Conservation (phyloP, 2,888 invertebrate genomes). For the Himalopsyche tibetana region DNA sequence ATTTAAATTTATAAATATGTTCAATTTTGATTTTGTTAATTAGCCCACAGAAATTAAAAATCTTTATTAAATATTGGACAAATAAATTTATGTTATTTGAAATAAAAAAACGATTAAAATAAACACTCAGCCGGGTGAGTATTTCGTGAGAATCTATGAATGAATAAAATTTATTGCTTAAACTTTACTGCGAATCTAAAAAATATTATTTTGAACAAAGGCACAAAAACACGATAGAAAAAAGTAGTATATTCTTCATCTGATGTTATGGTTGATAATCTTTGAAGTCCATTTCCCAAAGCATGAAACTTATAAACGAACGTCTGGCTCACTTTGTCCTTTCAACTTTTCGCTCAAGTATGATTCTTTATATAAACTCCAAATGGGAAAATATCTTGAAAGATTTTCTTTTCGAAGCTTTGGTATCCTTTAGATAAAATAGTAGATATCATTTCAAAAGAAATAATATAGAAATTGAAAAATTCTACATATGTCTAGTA, state of each 20-base stretch:
- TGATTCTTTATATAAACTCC: slow-evolving; percentile 31
- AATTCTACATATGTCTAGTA: too few relatives aligned
- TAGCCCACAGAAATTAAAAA: too few relatives aligned
- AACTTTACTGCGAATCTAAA: too few relatives aligned
- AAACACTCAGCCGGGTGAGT: too few relatives aligned
- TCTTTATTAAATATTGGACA: too few relatives aligned
- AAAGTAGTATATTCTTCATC: background rate
- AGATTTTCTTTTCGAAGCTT: slow-evolving; percentile 32
- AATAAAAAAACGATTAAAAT: too few relatives aligned
- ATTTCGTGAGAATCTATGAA: too few relatives aligned
- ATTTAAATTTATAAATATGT: too few relatives aligned
- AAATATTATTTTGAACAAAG: background rate
- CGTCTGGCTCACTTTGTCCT: slow-evolving; percentile 30
- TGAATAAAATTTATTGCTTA: too few relatives aligned
- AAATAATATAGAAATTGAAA: background rate
- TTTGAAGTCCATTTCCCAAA: slow-evolving; percentile 19
- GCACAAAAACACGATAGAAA: background rate
- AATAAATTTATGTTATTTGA: too few relatives aligned
- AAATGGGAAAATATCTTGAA: slow-evolving; percentile 14
- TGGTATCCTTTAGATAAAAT: background rate
- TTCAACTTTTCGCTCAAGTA: slow-evolving; percentile 28
- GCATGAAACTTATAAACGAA: slow-evolving; percentile 14
- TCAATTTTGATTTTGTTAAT: too few relatives aligned
- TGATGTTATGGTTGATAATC: slow-evolving; percentile 34
- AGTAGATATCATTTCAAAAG: slow-evolving; percentile 1